phyloP scores from a whole-genome alignment of 2,113 vertebrate genomes.

The Mustelus asterias region DNA sequence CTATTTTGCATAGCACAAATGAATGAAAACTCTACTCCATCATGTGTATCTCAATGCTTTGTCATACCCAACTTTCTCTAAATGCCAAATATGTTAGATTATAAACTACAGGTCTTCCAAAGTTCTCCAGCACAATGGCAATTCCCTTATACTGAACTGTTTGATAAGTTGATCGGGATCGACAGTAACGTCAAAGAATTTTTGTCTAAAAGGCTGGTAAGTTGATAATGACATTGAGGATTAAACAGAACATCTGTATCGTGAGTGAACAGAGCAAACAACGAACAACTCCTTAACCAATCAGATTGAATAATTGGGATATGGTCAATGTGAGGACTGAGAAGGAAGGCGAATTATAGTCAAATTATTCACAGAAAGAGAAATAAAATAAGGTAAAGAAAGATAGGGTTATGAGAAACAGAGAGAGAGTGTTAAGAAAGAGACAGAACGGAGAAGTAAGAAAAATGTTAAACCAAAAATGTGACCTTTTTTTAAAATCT shows the following conservation, averaged over 20 bases:
- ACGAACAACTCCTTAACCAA: background rate
- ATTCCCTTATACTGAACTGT: background rate
- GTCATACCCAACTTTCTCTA: background rate
- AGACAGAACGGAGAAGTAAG: background rate
- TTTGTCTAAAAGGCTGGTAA: background rate
- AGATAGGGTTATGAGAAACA: background rate
- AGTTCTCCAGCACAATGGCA: background rate
- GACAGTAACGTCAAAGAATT: background rate
- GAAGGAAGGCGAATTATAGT: background rate
- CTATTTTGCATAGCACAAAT: too few relatives aligned
- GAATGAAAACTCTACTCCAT: background rate
- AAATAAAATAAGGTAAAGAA: background rate
- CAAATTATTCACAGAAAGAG: background rate
- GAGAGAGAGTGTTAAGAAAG: background rate
- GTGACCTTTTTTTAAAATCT: background rate
- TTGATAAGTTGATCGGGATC: background rate
- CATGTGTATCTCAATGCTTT: background rate
- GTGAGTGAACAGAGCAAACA: background rate
- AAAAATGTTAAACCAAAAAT: background rate
- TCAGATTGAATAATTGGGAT: background rate
- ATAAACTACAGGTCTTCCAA: background rate
- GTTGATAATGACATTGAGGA: background rate
- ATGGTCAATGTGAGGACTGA: background rate
- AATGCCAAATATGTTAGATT: background rate
- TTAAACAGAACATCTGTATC: background rate